Evolutionary conservation across 2,113 vertebrate genomes (phyloP).

Genomic region (Elanoides forficatus): DNA sequence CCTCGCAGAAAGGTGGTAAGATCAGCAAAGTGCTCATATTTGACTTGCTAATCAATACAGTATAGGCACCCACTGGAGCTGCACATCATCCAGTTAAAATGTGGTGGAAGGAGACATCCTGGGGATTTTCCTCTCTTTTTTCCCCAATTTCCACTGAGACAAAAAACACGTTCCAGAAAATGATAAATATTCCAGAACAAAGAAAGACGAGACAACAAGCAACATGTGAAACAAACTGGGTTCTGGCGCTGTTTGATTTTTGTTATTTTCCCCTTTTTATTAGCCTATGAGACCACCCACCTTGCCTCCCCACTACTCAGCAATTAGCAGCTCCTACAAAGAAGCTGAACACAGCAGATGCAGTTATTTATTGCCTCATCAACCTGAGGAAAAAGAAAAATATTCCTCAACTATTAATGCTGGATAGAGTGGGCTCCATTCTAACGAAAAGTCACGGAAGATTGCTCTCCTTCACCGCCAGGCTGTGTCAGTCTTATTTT

Average conservation of each 20-base stretch:
- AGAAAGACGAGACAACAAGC: not conserved
- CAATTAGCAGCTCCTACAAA: not conserved
- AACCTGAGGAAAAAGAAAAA: not conserved
- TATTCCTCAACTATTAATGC: not conserved
- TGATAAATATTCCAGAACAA: not conserved
- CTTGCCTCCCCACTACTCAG: not conserved
- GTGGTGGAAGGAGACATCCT: not conserved
- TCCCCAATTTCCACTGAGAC: not conserved
- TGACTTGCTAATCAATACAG: not conserved
- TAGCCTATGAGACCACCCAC: not conserved
- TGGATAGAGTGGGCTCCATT: not conserved
- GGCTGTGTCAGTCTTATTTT: not conserved
- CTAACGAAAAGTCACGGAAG: accelerated
- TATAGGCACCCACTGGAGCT: not conserved
- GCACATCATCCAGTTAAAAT: not conserved
- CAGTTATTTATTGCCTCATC: not conserved
- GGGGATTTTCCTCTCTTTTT: not conserved
- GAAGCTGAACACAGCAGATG: not conserved
- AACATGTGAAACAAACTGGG: not conserved
- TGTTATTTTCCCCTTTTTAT: not conserved
- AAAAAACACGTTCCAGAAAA: not conserved
- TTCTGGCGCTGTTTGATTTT: not conserved
- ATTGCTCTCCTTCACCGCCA: not conserved
- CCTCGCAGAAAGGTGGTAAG: not conserved
- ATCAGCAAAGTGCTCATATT: not conserved